phyloP scores from a whole-genome alignment of 2,797 vertebrate species.

The Bradypodion pumilum region DNA sequence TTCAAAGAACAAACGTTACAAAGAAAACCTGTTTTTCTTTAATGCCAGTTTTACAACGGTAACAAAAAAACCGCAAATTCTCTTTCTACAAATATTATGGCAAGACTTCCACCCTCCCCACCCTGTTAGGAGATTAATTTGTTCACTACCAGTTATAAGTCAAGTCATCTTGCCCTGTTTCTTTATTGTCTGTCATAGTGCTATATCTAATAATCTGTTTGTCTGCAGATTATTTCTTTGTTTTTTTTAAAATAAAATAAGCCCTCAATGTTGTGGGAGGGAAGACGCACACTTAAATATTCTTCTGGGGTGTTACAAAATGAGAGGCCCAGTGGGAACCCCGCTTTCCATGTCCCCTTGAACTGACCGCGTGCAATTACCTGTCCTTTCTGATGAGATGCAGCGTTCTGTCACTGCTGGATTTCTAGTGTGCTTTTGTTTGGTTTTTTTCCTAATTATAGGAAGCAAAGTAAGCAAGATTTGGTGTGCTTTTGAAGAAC shows the following conservation, averaged over 20 bases:
- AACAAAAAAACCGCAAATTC: background rate
- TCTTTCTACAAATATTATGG: background rate
- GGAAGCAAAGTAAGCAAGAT: conserved; percentile 41
- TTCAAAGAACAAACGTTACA: no score
- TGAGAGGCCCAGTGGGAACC: background rate
- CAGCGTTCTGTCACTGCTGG: conserved; percentile 30
- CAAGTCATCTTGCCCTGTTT: background rate
- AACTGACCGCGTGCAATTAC: conserved; percentile 36
- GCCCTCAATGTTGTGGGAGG: background rate
- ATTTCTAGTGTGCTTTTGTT: conserved; percentile 42
- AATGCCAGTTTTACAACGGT: background rate
- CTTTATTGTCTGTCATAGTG: background rate
- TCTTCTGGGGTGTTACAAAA: conserved; percentile 5
- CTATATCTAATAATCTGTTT: background rate
- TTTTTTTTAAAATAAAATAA: no score
- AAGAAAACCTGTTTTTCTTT: no score
- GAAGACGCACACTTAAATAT: background rate
- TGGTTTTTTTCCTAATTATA: conserved; percentile 36
- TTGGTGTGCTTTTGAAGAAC: conserved; percentile 22
- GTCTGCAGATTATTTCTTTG: background rate
- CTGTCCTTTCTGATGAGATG: conserved; percentile 37
- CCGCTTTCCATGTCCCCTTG: conserved; percentile 12
- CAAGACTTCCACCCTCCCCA: background rate
- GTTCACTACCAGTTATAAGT: background rate
- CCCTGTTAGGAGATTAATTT: background rate